A percentile compares a stretch with the other conserved stretches of the same genome.
Evolutionary conservation across 2,113 vertebrate species (phyloP).

Genomic region (Zootoca vivipara): DNA sequence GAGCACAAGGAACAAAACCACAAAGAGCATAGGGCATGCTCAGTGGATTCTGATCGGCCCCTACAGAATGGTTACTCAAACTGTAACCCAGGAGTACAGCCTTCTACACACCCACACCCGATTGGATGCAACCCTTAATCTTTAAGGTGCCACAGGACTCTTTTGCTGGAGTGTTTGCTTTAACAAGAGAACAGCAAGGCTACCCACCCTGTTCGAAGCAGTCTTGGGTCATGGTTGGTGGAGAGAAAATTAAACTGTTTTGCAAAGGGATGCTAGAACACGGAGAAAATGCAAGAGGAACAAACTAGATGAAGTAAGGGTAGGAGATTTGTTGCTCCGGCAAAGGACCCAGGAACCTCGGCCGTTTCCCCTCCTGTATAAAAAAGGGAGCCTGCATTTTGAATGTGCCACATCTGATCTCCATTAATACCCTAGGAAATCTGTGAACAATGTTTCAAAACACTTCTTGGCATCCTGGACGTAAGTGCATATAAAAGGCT

Average conservation of each 20-base stretch:
- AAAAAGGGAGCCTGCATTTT: neutral
- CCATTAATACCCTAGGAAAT: constrained; percentile 43
- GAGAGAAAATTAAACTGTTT: neutral
- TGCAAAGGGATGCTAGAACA: neutral
- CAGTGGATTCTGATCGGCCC: neutral
- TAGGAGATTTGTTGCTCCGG: neutral
- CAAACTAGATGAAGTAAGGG: neutral
- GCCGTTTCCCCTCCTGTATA: neutral
- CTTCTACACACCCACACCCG: too few species aligned
- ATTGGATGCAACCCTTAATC: neutral
- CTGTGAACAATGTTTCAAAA: constrained; percentile 44
- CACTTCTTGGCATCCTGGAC: constrained; percentile 43
- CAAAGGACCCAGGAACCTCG: neutral
- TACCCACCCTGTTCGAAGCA: neutral
- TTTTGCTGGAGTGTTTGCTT: neutral
- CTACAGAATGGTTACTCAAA: neutral
- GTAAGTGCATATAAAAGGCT: constrained; percentile 53
- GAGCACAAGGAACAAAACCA: neutral
- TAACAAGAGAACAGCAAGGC: neutral
- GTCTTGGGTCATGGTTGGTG: neutral
- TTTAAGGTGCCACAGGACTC: neutral
- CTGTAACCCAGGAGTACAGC: neutral
- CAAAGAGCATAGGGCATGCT: neutral
- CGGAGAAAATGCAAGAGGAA: neutral
- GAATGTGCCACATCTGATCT: constrained; percentile 21